Evolutionary conservation across 2,113 vertebrate genomes (phyloP), one percentile per base, ranked within the genome.

Genomic region (Aythya baeri): DNA sequence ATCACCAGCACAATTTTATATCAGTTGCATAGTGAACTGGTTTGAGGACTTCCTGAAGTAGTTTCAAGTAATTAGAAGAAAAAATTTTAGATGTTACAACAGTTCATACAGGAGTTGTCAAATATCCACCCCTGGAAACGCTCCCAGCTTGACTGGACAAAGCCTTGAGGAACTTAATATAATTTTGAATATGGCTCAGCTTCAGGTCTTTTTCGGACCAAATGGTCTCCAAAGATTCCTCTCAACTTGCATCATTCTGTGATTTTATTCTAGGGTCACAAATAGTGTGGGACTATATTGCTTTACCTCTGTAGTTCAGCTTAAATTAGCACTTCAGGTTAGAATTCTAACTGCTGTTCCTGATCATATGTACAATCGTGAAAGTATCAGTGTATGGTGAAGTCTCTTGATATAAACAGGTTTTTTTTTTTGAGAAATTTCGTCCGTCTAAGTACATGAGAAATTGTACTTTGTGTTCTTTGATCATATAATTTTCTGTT

Each of bases 11-110:
- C 31, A 31, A 34, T 21, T 82, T 36, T 50, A 61, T 65, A 10
- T 75, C 50, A 20, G 58, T 49, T 94, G 54, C 41, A 49, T 4
- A 34, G 31, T 17, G 83, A 83, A 91, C 34, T 36, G 25, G 38
- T 81, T 66, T 61, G 66, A 71, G 52, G 66, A 61, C 89, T 94
- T 92, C 46, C 89, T 87, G 61, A 55, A 63, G 61, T 32, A 63
- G 21, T 79, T 91, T 82, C 70, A 89, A 6, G 5, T 49, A 52
- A 61, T 65, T 86, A 9, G 22, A 41, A 61, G 9, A 55, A 29
- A 52, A 54, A 52, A 38, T 5, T 36, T 38, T 3, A 27, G 23
- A 7, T 25, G 8, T 76, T 77, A 58, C 22, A 82, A 46, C 52
- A 89, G 27, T 15, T 94, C n/a, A 4, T 57, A 16, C 6, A 68